A percentile compares a stretch with the other conserved stretches of the same genome.
Conservation (phyloP, 1,140 invertebrate genomes). For the Dendroctonus valens region DNA sequence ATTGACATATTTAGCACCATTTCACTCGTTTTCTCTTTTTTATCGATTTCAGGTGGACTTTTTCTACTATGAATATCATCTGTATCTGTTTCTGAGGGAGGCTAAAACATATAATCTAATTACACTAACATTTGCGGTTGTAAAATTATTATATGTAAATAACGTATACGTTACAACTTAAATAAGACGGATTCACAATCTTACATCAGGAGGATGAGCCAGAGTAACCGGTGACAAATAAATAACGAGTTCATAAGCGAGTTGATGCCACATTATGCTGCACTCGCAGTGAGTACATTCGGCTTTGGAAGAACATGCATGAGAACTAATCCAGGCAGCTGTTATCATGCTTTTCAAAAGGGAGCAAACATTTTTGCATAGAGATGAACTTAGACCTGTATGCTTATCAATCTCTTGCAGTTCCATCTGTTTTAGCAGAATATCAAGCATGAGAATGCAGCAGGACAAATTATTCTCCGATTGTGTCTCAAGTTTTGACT, state of each 20-base stretch:
- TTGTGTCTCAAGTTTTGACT: constrained; percentile 62
- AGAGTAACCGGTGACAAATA: constrained; percentile 75
- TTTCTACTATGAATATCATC: constrained; percentile 62
- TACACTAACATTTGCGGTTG: not conserved
- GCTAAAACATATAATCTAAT: constrained; percentile 49
- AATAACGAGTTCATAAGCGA: constrained; percentile 76
- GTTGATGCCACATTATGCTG: constrained; percentile 89
- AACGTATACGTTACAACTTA: constrained; percentile 2
- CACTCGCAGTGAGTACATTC: constrained; percentile 92
- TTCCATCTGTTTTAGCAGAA: constrained; percentile 95
- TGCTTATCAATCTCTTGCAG: constrained; percentile 87
- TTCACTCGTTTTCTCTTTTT: constrained; percentile 64
- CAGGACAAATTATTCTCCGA: constrained; percentile 81
- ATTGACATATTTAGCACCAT: constrained; percentile 63
- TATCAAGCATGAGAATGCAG: constrained; percentile 95
- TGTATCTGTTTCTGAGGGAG: constrained; percentile 58
- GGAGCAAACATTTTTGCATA: constrained; percentile 73
- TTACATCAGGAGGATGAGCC: constrained; percentile 75
- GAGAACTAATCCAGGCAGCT: constrained; percentile 70
- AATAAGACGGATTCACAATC: constrained; percentile 33
- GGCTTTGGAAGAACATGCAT: constrained; percentile 63
- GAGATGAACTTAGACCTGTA: constrained; percentile 71
- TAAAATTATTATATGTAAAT: constrained; percentile 3
- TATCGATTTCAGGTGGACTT: constrained; percentile 64
- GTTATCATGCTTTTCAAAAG: constrained; percentile 82